These are phyloP conservation scores for Choristoneura fumiferana DNA, from an alignment of 1,140 invertebrate species.

Conservation along the genomic window DNA sequence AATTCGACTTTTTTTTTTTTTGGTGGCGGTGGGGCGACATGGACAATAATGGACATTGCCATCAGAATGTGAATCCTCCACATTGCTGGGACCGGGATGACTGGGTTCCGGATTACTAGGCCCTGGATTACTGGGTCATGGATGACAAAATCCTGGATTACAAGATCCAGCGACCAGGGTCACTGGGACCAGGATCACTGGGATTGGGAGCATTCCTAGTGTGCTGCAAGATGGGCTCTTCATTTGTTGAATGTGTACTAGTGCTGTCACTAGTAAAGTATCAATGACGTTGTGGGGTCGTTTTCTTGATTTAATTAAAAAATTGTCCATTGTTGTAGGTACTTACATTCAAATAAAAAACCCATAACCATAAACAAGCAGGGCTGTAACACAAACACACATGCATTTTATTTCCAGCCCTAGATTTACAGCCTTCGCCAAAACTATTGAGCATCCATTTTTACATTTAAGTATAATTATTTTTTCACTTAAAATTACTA, in stretches of 20 bases:
- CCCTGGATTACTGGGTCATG: not conserved
- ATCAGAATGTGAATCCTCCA: not conserved
- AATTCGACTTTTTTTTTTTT: not conserved
- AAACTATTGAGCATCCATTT: no score
- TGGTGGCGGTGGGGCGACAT: not conserved
- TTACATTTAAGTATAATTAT: no score
- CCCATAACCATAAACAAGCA: not conserved
- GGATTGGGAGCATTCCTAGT: not conserved
- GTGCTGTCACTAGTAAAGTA: not conserved
- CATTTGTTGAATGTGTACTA: not conserved
- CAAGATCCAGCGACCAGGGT: not conserved
- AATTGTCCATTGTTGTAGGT: not conserved
- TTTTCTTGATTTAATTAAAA: not conserved
- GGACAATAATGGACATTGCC: no score
- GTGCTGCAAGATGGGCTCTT: not conserved
- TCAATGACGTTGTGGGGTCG: not conserved
- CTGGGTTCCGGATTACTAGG: not conserved
- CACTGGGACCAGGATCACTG: not conserved
- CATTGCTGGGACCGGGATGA: not conserved
- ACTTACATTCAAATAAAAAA: not conserved
- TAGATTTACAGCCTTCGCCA: not conserved
- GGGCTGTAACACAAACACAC: not conserved
- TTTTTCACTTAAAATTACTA: no score
- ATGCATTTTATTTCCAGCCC: constrained; percentile 1
- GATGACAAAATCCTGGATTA: not conserved